Base-by-base conservation (phyloP, 2,113 vertebrate species). In the Serilophus lunatus region DNA sequence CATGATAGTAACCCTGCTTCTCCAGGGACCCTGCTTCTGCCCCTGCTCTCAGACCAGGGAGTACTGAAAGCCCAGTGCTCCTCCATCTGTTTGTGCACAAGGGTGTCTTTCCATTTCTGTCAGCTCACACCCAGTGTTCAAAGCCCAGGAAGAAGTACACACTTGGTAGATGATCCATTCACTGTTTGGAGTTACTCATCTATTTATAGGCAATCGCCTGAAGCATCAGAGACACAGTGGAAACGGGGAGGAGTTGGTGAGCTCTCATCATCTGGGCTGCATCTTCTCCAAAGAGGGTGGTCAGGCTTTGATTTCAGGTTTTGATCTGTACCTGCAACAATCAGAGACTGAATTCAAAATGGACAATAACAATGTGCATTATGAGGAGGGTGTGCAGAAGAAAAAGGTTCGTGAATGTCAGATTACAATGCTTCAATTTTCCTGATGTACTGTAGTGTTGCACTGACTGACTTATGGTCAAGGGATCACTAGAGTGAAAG, bases 401-500 rank as follows among this genome's bases (percentile, higher is more conserved):
- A 8, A 82, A 85, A 49, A 28, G 12, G 3, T 24, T 5, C 45
- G 44, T 42, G 36, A 40, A 25, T 8, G 5, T 33, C 31, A 35
- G 4, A 23, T 44, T 72, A 28, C 18, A 85, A 17, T 9, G 29
- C 38, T 75, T 81, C 24, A 17, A 17, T 80, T 65, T 77, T 61
- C 53, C 63, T 17, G 3, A 2, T 31, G 12, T 24, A 5, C 18
- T 82, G 91, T 1, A 29, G 18, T 18, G 12, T 57, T 65, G 35
- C 13, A 7, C 15, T 60, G 51, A 10, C 12, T 38, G 29, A 49
- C 7, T 33, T 15, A 66, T 22, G 51, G 33, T 19, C 0, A 0
- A 42, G 40, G 38, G 26, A 28, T 68, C 57, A 44, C 8, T 17
- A n/a, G 18, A 64, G 11, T 24, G 17, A 64, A 47, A 59, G 42